Evolutionary conservation across 2,797 vertebrate species (phyloP).

Genomic region (Pelobates cultripes): DNA sequence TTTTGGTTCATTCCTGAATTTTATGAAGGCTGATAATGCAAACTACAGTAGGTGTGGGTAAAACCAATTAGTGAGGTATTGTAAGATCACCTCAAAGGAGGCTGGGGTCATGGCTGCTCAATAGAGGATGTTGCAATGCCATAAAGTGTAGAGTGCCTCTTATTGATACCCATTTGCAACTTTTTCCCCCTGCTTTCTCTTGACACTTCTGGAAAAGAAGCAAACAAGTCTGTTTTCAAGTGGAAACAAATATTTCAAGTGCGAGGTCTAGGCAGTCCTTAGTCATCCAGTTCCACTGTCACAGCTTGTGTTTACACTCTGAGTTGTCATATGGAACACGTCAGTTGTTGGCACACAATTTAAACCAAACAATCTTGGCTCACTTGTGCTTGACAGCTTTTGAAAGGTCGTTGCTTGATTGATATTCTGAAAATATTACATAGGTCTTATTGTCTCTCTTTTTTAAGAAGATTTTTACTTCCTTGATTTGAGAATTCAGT

Average conservation of each 20-base stretch:
- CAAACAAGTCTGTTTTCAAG: slow-evolving; percentile 1
- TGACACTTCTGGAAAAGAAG: slow-evolving; percentile 7
- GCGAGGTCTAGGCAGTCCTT: slow-evolving; percentile 30
- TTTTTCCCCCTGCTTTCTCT: not conserved
- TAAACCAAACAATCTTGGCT: not conserved
- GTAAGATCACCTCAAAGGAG: slow-evolving; percentile 34
- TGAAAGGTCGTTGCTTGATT: not conserved
- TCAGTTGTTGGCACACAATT: slow-evolving; percentile 28
- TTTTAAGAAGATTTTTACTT: not conserved
- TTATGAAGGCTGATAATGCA: not conserved
- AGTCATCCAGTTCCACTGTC: slow-evolving; percentile 25
- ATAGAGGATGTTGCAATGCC: slow-evolving; percentile 25
- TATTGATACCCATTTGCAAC: not conserved
- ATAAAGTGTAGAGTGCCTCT: slow-evolving; percentile 10
- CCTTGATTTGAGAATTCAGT: not conserved
- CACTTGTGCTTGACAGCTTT: not conserved
- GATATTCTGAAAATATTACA: not conserved
- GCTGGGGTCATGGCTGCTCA: not conserved
- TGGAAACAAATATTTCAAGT: slow-evolving; percentile 31
- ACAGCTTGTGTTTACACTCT: slow-evolving; percentile 19
- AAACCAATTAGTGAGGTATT: not conserved
- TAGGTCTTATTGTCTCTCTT: not conserved
- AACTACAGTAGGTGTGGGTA: not conserved
- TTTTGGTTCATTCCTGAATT: not conserved
- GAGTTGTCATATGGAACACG: slow-evolving; percentile 29